These are phyloP conservation scores for Sterna hirundo DNA, from an alignment of 2,113 vertebrate genomes.

Conservation along the genomic window DNA sequence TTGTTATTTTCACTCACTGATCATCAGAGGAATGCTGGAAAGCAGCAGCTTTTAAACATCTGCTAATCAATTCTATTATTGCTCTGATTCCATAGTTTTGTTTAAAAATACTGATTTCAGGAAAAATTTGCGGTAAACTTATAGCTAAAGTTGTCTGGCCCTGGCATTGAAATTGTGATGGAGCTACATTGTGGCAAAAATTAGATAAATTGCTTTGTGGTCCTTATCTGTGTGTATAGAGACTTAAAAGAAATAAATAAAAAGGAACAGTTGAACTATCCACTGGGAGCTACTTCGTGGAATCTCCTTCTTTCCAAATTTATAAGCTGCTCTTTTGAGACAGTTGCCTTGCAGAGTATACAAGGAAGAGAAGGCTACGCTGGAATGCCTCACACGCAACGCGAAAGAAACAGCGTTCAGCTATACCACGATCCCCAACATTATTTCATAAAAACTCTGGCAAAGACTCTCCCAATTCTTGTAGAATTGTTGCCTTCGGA, in stretches of 20 bases:
- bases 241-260: background rate
- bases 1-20: background rate
- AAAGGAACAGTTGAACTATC: background rate
- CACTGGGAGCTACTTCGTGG: background rate
- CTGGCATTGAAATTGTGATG: conserved; percentile 6
- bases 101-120: conserved; percentile 34
- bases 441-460: background rate
- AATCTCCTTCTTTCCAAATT: background rate
- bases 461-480: background rate
- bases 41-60: background rate
- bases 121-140: background rate
- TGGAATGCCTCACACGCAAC: background rate
- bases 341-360: background rate
- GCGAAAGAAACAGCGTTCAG: background rate
- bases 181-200: background rate
- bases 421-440: background rate
- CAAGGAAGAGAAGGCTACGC: background rate
- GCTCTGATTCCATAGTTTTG: conserved; percentile 4
- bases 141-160: background rate
- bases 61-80: conserved; percentile 19
- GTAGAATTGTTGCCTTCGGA: background rate
- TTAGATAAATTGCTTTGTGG: background rate
- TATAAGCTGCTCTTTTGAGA: background rate
- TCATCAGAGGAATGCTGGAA: conserved; percentile 3
- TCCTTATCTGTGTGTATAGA: background rate